These are phyloP conservation scores for Actinopyga echinites DNA, from an alignment of 53 echinoderm and acorn worm genomes.

Conservation along the genomic window DNA sequence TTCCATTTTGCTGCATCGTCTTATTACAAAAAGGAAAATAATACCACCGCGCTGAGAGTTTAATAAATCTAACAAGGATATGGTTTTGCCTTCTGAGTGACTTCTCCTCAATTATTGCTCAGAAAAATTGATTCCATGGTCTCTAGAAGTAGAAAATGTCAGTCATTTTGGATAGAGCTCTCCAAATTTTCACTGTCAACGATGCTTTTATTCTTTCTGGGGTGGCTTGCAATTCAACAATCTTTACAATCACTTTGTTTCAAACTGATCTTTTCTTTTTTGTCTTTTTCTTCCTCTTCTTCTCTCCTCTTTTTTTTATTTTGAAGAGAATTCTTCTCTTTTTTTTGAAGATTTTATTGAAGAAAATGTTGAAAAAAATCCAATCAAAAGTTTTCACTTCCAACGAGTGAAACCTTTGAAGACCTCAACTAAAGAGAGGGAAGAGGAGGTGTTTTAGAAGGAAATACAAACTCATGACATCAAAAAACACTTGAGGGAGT, in stretches of 20 bases:
- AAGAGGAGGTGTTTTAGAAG: constrained; percentile 26
- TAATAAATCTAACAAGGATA: constrained; percentile 34
- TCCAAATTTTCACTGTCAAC: constrained; percentile 18
- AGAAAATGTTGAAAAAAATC: constrained; percentile 30
- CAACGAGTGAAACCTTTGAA: constrained; percentile 18
- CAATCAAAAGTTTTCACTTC: constrained; percentile 39
- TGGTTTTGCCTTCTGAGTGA: constrained; percentile 10
- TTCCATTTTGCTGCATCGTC: constrained; percentile 13
- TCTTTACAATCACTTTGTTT: no score
- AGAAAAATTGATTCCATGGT: constrained; percentile 32
- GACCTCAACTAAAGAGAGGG: constrained; percentile 41
- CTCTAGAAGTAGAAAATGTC: constrained; percentile 13
- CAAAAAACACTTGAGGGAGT: constrained; percentile 33
- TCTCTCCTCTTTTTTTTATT: no score
- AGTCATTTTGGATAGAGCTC: constrained; percentile 13
- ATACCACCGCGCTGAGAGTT: constrained; percentile 22
- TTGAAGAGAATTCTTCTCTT: no score
- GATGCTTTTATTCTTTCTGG: constrained; percentile 1
- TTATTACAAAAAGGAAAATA: constrained; percentile 21
- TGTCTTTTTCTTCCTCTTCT: no score
- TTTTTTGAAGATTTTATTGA: neutral
- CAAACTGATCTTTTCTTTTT: no score
- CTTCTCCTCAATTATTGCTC: constrained; percentile 34
- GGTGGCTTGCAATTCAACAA: neutral
- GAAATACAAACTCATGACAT: constrained; percentile 37